Base-by-base conservation (phyloP, 1,140 invertebrate species). In the Oryctes rhinoceros region DNA sequence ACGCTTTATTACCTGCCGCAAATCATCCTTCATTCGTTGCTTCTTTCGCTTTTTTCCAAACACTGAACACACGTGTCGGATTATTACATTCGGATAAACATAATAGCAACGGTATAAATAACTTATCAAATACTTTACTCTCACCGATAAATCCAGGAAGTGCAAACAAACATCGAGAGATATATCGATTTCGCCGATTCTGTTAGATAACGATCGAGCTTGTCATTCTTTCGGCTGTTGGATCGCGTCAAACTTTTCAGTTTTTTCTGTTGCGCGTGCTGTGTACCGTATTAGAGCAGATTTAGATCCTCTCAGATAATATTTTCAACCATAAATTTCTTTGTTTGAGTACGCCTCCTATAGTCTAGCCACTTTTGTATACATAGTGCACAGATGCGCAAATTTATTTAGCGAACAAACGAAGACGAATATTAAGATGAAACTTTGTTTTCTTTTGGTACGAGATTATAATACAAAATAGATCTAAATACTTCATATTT, bases 401-500 rank as follows among this genome's bases (percentile, higher is more conserved):
- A 71, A 71, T 71, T 71, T 71, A 24, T 71, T 71, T 24, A 71
- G 24, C n/a, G 65, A 71, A 71, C 65, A 13, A 71, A 71, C 65
- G 11, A 71, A 71, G 24, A 7, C 20, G 35, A 37, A 71, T 35
- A 71, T 37, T 37, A 15, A 71, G 65, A 71, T 71, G 37, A 71
- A 30, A 13, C 24, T 71, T 37, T 71, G 35, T 71, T 71, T 35
- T 10, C 7, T 13, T 7, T 35, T 35, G 13, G 9, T 20, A 30
- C 24, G 24, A 2, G 0, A 1, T 30, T 30, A 2, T 30, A 30
- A 30, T 30, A 30, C 24, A 30, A 30, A 30, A 30, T 30, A 30
- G 24, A 30, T 30, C 24, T 30, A 30, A 30, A 30, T 30, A 30
- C 24, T 30, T 30, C 24, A 30, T 2, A 2, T 30, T 30, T 30